Evolutionary conservation across 2,113 vertebrate species (phyloP), one percentile per base, ranked within the genome.

Genomic region (Arvicanthis niloticus): DNA sequence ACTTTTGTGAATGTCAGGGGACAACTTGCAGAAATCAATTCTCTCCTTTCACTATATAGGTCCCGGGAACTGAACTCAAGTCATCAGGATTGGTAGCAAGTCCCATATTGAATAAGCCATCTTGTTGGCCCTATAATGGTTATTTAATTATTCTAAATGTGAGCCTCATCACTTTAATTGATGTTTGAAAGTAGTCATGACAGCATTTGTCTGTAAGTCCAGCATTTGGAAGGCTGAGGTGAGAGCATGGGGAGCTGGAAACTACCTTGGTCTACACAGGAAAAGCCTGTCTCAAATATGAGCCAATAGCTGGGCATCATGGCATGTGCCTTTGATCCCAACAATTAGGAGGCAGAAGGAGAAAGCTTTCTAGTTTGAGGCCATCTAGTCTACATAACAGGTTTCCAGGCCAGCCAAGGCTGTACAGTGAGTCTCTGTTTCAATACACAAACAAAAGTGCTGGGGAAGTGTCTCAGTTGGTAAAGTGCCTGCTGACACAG

Each of bases 401-500:
- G 81, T 84, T 82, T 60, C 26, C 24, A 29, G 81, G 81, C n/a
- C 56, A 62, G 80, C n/a, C 56, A 29, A 84, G 56, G 16, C 67
- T 88, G 5, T 24, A 17, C 1, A 72, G 21, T 34, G 22, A 70
- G 45, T 53, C 45, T 24, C 45, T 72, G 34, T 53, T 12, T 53
- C 42, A 67, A 68, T 40, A 4, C 37, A 58, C 80, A 70, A 48
- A 87, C 16, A 68, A 16, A 58, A 37, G 65, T 5, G 5, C 31
- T 53, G 19, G 11, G 45, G 34, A 87, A 26, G 24, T 67, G 26
- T 19, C 84, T 67, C 29, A 34, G 3, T 45, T 3, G 19, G 40
- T 31, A 21, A 31, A 16, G 3, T 12, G 40, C n/a, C 45, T 67
- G 7, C 82, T 5, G 0, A 4, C 26, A 19, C 3, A 2, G 29